phyloP scores from a whole-genome alignment of 92 coral and sea anemone species.

The Porites divaricata region DNA sequence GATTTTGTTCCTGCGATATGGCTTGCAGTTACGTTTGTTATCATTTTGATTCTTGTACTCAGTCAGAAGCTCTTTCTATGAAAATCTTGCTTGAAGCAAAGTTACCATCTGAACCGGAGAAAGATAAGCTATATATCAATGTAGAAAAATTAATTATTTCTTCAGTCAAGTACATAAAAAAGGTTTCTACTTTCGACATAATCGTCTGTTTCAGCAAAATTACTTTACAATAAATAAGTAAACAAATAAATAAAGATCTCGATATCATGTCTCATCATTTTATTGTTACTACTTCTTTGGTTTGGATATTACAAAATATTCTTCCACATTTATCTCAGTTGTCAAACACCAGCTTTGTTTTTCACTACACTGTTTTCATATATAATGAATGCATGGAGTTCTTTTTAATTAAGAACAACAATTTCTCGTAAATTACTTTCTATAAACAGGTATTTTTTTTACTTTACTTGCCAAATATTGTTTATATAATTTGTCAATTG shows the following conservation, averaged over 20 bases:
- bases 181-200: no score
- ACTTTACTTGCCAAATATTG: neutral
- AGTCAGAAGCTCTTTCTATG: no score
- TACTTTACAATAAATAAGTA: no score
- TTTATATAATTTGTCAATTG: neutral
- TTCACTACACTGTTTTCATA: neutral
- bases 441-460: slow-evolving; percentile 3
- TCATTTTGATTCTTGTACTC: neutral
- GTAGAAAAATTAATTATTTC: neutral
- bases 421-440: slow-evolving; percentile 15
- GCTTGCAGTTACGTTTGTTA: neutral
- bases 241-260: neutral
- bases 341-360: neutral
- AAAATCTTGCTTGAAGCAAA: neutral
- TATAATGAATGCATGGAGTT: neutral
- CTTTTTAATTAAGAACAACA: neutral
- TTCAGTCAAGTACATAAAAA: no score
- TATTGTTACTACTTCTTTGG: neutral
- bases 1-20: no score
- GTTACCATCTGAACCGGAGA: neutral
- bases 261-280: neutral
- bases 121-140: no score
- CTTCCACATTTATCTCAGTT: neutral
- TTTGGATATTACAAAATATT: neutral
- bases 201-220: no score